Evolutionary conservation across 92 coral and sea anemone species (phyloP), one percentile per base, ranked within the genome.

Genomic region (Porites rus): DNA sequence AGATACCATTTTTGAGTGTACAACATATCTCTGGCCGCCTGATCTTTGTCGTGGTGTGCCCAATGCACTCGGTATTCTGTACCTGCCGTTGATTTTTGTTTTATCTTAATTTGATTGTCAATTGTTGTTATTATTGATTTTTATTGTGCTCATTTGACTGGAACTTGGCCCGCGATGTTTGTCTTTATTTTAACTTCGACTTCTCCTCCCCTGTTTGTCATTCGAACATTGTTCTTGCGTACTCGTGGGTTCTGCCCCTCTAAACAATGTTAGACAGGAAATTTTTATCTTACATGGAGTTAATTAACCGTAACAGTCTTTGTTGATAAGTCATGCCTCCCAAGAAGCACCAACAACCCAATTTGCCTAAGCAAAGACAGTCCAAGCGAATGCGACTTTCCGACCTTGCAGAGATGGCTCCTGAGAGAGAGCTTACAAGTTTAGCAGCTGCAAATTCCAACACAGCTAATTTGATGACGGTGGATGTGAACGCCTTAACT

Each of bases 61-160:
- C 69, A 65, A 65, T 65, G 69, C 69, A 65, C 69, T 65, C 19
- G 22, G 69, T 65, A 65, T 65, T 65, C 69, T 65, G 69, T 65
- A 65, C 69, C 16, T 65, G 24, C 69, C 16, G 28, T 25, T 25
- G 28, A 25, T 25, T 25, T 24, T 25, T 25, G 28, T 25, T 25
- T 25, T 25, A 25, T 25, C 2, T 25, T 25, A 25, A 25, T 25
- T 25, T 25, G 28, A 25, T 25, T 25, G 28, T 25, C 28, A 25
- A 25, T 25, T 25, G 28, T 25, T 25, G 28, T 25, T 25, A 25
- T 25, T 25, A 28, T 2, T 1, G 28, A 25, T 25, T 25, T 25
- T 25, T 25, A 25, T 25, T 25, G 28, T 25, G 28, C 28, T 25
- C 69, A 7, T 0, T 65, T 10, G 3, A 65, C 69, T 65, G 69